Evolutionary conservation across 2,797 vertebrate genomes (phyloP).

Genomic region (Setipinna tenuifilis): DNA sequence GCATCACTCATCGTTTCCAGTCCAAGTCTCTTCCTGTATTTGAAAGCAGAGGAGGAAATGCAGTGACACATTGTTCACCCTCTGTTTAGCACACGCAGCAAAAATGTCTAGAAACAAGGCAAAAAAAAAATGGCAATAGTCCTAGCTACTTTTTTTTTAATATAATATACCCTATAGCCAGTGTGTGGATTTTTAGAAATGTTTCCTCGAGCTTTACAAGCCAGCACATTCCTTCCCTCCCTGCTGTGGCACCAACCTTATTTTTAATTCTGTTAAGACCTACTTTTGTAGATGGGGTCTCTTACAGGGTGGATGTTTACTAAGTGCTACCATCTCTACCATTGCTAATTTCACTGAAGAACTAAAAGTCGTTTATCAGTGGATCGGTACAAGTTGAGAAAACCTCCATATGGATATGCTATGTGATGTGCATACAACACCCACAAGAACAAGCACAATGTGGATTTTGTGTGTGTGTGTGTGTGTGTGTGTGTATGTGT

Average conservation of each 20-base stretch:
- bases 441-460: not conserved
- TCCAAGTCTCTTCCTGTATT: not conserved
- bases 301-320: not conserved
- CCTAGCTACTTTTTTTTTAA: not conserved
- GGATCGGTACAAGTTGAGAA: not conserved
- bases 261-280: not conserved
- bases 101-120: not conserved
- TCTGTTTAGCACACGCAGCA: not conserved
- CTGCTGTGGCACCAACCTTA: not conserved
- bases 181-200: not conserved
- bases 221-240: not conserved
- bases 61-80: not conserved
- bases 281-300: not conserved
- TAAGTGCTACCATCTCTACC: not conserved
- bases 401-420: not conserved
- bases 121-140: not conserved
- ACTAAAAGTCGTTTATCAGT: not conserved
- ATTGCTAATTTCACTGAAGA: not conserved
- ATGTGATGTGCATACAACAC: not conserved
- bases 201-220: not conserved
- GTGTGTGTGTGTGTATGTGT: not conserved
- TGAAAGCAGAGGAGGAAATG: not conserved
- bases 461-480: not conserved
- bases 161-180: not conserved
- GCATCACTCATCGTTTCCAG: not conserved